Percentiles rank a stretch among this genome's conserved stretches.
These are phyloP conservation scores for Otolemur crassicaudatus DNA, from an alignment of 2,797 vertebrate genomes.

Conservation along the genomic window DNA sequence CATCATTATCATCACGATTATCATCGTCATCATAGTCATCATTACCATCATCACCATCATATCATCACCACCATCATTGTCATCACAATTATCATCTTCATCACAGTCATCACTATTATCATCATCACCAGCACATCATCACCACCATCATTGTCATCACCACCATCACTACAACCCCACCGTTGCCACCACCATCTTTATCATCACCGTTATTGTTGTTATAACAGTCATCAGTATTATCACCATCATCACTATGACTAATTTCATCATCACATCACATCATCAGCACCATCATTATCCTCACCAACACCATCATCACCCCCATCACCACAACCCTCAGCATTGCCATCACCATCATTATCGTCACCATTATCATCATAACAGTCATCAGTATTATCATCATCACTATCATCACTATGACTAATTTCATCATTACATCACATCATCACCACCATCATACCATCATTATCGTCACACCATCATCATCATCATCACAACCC, in stretches of 20 bases:
- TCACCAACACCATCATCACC: no score
- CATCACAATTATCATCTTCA: rapidly evolving
- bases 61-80: not conserved
- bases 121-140: not conserved
- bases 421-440: no score
- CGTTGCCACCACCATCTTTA: rapidly evolving
- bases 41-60: no score
- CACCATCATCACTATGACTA: not conserved
- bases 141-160: no score
- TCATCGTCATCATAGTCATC: not conserved
- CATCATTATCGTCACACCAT: not conserved
- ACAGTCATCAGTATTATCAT: not conserved
- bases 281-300: rapidly evolving
- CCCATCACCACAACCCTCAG: no score
- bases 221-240: not conserved
- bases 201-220: no score
- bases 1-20: no score
- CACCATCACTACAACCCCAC: not conserved
- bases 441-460: not conserved
- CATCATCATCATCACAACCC: no score
- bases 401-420: not conserved
- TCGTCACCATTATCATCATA: not conserved
- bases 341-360: no score
- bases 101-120: not conserved
- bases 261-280: not conserved